These are phyloP conservation scores for Noctilio leporinus DNA, from an alignment of 2,113 vertebrate species.

Conservation along the genomic window DNA sequence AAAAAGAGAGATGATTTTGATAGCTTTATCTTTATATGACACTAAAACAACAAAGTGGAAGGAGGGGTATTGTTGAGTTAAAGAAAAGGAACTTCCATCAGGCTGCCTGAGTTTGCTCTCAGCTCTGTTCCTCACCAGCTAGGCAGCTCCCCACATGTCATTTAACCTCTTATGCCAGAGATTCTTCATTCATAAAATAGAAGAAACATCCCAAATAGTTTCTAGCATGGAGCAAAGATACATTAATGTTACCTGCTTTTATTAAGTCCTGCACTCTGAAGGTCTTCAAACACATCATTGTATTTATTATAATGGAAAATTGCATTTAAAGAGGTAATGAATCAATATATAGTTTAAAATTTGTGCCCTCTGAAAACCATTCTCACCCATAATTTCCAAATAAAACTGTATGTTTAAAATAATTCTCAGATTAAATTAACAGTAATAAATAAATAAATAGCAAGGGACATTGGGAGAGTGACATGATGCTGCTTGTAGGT, in stretches of 20 bases:
- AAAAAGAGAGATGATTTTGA: background rate
- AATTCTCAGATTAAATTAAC: background rate
- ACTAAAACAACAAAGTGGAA: background rate
- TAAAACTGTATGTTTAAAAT: background rate
- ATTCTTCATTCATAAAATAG: background rate
- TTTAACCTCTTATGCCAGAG: background rate
- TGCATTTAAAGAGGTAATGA: background rate
- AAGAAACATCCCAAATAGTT: background rate
- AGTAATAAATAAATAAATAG: background rate
- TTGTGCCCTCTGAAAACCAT: background rate
- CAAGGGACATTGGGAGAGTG: background rate
- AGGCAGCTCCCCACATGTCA: fast-evolving
- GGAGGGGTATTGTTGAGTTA: background rate
- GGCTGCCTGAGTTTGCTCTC: fast-evolving
- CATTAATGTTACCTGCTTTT: background rate
- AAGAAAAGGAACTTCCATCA: background rate
- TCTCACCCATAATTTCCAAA: background rate
- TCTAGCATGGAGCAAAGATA: background rate
- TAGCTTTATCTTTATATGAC: background rate
- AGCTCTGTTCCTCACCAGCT: background rate
- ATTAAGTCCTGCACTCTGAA: background rate
- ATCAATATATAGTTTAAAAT: background rate
- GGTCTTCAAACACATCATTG: background rate
- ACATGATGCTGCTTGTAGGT: background rate
- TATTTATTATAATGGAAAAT: background rate